phyloP scores from a whole-genome alignment of 1,140 invertebrate genomes.

The Saccostrea glomerata region DNA sequence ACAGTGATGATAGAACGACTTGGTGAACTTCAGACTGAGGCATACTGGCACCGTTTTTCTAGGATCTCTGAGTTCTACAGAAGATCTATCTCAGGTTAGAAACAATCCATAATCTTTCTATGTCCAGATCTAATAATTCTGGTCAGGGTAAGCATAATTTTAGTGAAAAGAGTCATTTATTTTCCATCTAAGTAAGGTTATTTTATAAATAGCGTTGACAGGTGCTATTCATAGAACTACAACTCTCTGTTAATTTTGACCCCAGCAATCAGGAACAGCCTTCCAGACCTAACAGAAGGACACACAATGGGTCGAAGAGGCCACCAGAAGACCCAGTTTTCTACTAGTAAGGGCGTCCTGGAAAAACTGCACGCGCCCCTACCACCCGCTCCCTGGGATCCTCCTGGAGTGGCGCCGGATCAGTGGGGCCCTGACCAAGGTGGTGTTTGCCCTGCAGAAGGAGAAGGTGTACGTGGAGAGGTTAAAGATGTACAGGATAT shows the following conservation, averaged over 20 bases:
- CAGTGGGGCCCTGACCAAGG: conserved; percentile 84
- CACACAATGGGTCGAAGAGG: conserved; percentile 60
- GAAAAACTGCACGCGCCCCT: conserved; percentile 84
- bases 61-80: conserved; percentile 88
- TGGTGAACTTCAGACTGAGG: conserved; percentile 85
- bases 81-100: conserved; percentile 79
- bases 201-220: no score
- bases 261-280: conserved; percentile 52
- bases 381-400: conserved; percentile 88
- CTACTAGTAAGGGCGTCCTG: conserved; percentile 90
- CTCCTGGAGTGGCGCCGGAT: conserved; percentile 92
- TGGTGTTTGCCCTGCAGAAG: conserved; percentile 82
- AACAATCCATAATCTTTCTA: no score
- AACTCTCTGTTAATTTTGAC: conserved; percentile 75
- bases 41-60: conserved; percentile 89
- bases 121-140: no score
- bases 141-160: no score
- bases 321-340: conserved; percentile 72
- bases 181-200: no score
- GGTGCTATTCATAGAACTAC: conserved; percentile 76
- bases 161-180: no score
- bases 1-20: conserved; percentile 81
- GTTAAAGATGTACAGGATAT: conserved; percentile 83
- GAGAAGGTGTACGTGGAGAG: conserved; percentile 59
- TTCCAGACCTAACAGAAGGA: conserved; percentile 51